Conservation (phyloP, 2,113 vertebrate species). For the Bos javanicus region DNA sequence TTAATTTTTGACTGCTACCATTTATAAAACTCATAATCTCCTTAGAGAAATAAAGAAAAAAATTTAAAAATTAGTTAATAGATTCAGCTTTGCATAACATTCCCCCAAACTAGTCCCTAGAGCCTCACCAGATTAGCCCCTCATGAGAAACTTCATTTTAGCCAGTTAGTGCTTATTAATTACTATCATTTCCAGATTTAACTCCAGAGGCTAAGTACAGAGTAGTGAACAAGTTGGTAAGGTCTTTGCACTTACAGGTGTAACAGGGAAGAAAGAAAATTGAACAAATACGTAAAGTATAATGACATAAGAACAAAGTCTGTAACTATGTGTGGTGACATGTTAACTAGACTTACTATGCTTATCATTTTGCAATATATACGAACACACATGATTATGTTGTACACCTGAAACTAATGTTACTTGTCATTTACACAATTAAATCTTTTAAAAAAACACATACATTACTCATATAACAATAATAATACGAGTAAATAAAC, state of each 20-base stretch:
- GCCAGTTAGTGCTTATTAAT: neutral
- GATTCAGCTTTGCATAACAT: neutral
- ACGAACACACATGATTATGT: neutral
- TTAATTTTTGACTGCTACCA: constrained; percentile 45
- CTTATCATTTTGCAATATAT: neutral
- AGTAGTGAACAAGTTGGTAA: neutral
- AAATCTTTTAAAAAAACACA: neutral
- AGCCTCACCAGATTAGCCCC: neutral
- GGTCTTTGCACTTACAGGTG: neutral
- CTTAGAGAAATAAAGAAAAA: constrained; percentile 17
- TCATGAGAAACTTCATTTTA: neutral
- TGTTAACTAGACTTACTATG: neutral
- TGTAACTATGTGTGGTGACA: neutral
- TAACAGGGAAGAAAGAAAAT: neutral
- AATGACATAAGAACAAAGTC: neutral
- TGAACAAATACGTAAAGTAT: neutral
- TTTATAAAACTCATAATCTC: constrained; percentile 44
- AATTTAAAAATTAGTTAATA: neutral
- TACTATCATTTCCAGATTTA: neutral
- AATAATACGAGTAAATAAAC: neutral
- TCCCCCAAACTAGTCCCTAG: neutral
- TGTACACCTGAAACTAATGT: neutral
- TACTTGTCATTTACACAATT: neutral
- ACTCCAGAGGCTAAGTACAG: neutral
- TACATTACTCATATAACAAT: neutral